Base-by-base conservation (phyloP, 2,797 vertebrate genomes). In the Acestrorhynchus altus region DNA sequence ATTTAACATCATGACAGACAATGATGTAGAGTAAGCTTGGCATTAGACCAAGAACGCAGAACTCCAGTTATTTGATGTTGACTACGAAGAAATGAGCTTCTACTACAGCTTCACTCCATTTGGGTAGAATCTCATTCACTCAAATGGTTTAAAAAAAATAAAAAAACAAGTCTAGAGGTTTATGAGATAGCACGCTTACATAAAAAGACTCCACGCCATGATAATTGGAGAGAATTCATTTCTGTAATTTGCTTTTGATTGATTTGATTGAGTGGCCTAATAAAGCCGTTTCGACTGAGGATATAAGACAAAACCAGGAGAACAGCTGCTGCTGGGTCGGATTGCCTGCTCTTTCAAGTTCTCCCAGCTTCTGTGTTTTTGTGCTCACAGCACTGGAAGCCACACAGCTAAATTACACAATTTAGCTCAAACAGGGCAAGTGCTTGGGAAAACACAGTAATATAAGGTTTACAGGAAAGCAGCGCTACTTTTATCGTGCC, bases 381-480 rank as follows among this genome's bases (percentile, higher is more conserved):
- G 16, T 24, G 60, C 18, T 61, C 44, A 16, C 42, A 74, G 64
- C 77, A 74, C 54, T 60, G 59, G 66, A 78, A 59, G 71, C 60
- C 64, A 42, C 16, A 39, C 20, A 24, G 52, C 59, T 61, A 74
- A 73, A 79, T 79, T 51, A 61, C 40, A 44, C 31, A 74, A 67
- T 68, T 74, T 52, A 74, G 60, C 66, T 79, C 77, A 66, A 66
- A 79, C 72, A 79, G 56, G 26, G 60, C 26, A 20, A 47, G 59
- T 46, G 60, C 61, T 78, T 16, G 24, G 57, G 63, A 68, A 73
- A 60, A 60, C 44, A 61, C 63, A 31, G 35, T 26, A 11, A 46
- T 67, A 42, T 28, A 8, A 49, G 42, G 12, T 65, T 46, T 65
- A 65, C 63, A 47, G n/a, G 56, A 35, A 26, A 28, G 61, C 39